Percentiles rank a stretch among this genome's conserved stretches.
These are phyloP conservation scores for Ursus arctos DNA, from an alignment of 2,113 vertebrate genomes.

Conservation along the genomic window DNA sequence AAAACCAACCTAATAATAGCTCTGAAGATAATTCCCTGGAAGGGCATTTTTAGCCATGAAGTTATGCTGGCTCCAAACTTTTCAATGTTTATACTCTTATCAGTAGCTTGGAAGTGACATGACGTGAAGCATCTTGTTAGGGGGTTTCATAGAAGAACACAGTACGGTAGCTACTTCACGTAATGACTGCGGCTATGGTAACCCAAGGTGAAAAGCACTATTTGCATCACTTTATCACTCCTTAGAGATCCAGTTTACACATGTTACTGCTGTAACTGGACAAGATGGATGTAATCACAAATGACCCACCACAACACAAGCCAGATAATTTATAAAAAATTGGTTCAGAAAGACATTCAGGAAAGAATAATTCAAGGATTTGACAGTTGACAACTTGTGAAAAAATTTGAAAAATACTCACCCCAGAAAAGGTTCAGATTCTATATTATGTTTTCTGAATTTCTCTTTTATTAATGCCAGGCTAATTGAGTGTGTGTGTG, in stretches of 20 bases:
- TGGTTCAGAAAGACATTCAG: conserved; percentile 74
- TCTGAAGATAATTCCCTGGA: conserved; percentile 44
- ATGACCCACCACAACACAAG: conserved; percentile 80
- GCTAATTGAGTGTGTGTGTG: not conserved
- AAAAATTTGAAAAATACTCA: conserved; percentile 64
- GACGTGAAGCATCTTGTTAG: conserved; percentile 71
- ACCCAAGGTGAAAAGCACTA: conserved; percentile 81
- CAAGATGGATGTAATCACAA: conserved; percentile 81
- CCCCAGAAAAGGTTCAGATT: conserved; percentile 56
- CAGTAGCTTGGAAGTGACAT: conserved; percentile 41
- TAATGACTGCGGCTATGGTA: conserved; percentile 75
- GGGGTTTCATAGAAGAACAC: conserved; percentile 70
- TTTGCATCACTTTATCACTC: conserved; percentile 83
- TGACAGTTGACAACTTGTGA: conserved; percentile 68
- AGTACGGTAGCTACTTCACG: conserved; percentile 70
- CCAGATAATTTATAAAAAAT: conserved; percentile 70
- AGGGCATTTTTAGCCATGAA: conserved; percentile 21
- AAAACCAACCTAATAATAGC: conserved; percentile 72
- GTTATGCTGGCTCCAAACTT: conserved; percentile 54
- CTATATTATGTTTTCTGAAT: conserved; percentile 60
- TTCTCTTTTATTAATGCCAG: conserved; percentile 34
- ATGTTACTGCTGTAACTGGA: conserved; percentile 71
- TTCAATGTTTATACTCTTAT: conserved; percentile 58
- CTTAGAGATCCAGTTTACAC: conserved; percentile 81
- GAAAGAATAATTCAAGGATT: conserved; percentile 67